phyloP scores from a whole-genome alignment of 2,113 vertebrate species.

The Vireo altiloquus region DNA sequence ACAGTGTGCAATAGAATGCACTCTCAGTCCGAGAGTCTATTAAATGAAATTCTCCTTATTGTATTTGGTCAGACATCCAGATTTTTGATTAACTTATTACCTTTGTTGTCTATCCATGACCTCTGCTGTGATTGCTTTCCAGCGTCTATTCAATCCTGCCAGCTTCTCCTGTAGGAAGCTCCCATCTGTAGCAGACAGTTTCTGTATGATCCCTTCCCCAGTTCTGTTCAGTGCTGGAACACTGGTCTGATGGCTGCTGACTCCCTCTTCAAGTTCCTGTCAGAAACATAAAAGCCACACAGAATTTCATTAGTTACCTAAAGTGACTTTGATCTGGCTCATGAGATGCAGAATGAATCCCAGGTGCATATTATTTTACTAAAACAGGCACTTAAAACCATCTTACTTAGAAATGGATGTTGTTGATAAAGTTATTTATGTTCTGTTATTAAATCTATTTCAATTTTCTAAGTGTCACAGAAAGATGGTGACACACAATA shows the following conservation, averaged over 20 bases:
- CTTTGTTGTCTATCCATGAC: constrained; percentile 80
- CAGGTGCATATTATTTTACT: background rate
- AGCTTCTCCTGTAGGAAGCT: constrained; percentile 88
- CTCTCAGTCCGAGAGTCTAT: background rate
- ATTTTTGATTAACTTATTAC: constrained; percentile 67
- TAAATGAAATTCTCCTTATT: background rate
- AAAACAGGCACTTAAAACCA: background rate
- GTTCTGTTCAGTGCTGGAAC: constrained; percentile 75
- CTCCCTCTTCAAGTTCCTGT: constrained; percentile 89
- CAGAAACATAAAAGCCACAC: background rate
- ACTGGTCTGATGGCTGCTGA: constrained; percentile 78
- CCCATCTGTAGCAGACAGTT: constrained; percentile 81
- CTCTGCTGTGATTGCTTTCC: constrained; percentile 71
- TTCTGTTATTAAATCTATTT: background rate
- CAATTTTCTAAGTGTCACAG: background rate
- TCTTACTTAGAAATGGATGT: background rate
- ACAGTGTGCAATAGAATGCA: background rate
- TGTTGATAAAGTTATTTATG: background rate
- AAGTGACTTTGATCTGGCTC: background rate
- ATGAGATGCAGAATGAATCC: background rate
- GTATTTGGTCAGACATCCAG: background rate
- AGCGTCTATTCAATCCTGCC: constrained; percentile 78
- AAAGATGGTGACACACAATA: background rate
- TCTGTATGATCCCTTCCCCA: constrained; percentile 84
- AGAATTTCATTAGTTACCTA: background rate